Evolutionary conservation across 2,797 vertebrate genomes (phyloP).

Genomic region (Poecile montanus): DNA sequence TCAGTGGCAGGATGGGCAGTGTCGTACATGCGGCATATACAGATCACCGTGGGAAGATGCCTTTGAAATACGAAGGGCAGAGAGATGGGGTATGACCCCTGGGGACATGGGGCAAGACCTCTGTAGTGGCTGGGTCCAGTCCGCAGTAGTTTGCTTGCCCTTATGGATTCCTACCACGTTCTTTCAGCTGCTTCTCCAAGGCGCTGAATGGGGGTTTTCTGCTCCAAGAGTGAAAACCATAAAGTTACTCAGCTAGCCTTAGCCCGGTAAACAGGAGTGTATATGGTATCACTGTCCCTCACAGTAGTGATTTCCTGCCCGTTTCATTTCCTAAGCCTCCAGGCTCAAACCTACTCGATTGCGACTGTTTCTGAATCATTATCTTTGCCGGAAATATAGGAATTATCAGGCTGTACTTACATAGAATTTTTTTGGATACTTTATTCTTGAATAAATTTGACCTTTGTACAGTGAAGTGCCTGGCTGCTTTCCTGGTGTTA

Average conservation of each 20-base stretch:
- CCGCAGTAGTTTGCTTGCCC: rapidly evolving
- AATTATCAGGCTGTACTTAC: background rate
- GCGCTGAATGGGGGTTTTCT: background rate
- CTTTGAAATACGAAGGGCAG: background rate
- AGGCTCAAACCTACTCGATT: background rate
- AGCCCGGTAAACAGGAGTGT: background rate
- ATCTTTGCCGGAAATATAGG: background rate
- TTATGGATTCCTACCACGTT: rapidly evolving
- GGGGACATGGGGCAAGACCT: background rate
- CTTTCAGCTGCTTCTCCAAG: background rate
- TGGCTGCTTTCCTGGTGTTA: background rate
- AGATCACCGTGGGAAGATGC: background rate
- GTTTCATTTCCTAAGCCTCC: background rate
- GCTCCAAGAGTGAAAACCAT: rapidly evolving
- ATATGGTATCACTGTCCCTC: rapidly evolving
- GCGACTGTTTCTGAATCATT: background rate
- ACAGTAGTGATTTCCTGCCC: background rate
- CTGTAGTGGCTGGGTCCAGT: rapidly evolving
- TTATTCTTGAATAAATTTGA: background rate
- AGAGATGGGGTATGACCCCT: background rate
- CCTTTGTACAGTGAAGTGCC: background rate
- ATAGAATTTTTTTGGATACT: background rate
- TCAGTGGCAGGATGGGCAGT: background rate
- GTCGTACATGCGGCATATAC: rapidly evolving
- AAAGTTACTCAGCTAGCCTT: background rate